These are phyloP conservation scores for Xyliphius kryptos DNA, from an alignment of 2,113 vertebrate species.

Conservation along the genomic window DNA sequence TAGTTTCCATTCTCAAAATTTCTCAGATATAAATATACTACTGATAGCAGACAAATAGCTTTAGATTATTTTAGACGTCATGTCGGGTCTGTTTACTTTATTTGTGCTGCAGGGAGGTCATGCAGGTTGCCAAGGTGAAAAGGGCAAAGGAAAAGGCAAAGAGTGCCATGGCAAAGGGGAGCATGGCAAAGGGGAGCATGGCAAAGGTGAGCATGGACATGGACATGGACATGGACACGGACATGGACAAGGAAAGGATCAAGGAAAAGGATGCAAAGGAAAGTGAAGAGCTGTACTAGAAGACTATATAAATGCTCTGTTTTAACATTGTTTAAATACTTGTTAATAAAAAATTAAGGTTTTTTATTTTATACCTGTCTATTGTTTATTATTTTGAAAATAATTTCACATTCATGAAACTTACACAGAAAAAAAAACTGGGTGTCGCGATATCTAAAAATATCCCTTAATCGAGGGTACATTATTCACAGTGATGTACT, in stretches of 20 bases:
- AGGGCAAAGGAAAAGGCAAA: slow-evolving; percentile 4
- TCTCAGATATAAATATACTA: too few relatives aligned
- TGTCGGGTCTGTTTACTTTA: background rate
- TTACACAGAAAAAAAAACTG: too few relatives aligned
- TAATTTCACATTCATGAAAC: too few relatives aligned
- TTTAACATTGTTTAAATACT: too few relatives aligned
- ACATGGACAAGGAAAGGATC: background rate
- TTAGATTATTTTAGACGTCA: background rate
- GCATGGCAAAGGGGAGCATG: accelerated
- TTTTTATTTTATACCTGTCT: too few relatives aligned
- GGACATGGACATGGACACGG: slow-evolving; percentile 11
- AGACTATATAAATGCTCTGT: background rate
- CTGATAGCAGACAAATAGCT: background rate
- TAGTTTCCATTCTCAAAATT: background rate
- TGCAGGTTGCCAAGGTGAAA: background rate
- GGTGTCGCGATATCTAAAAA: too few relatives aligned
- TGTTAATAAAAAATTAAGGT: too few relatives aligned
- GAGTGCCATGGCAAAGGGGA: background rate
- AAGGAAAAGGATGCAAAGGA: background rate
- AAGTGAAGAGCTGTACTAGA: background rate
- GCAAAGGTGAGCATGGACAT: background rate
- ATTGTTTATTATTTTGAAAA: too few relatives aligned
- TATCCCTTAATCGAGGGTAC: too few relatives aligned
- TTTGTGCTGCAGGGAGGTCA: background rate
- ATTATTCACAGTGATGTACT: too few relatives aligned